phyloP scores from a whole-genome alignment of 2,797 vertebrate species.

The Peromyscus melanophrys region DNA sequence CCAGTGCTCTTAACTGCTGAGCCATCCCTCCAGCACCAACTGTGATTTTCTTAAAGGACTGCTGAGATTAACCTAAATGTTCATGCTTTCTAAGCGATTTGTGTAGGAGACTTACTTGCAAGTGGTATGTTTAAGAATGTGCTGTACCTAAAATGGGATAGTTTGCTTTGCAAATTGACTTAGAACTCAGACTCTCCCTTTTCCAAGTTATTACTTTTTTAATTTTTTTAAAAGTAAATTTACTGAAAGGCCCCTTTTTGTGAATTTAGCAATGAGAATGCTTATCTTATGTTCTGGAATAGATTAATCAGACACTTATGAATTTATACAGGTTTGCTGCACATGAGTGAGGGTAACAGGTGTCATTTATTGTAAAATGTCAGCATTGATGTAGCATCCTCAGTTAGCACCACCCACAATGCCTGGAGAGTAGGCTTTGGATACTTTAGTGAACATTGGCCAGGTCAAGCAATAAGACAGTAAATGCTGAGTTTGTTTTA shows the following conservation, averaged over 20 bases:
- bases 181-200: background rate
- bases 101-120: background rate
- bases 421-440: background rate
- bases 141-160: background rate
- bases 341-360: background rate
- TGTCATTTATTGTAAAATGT: background rate
- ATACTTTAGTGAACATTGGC: background rate
- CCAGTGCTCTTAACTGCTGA: background rate
- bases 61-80: background rate
- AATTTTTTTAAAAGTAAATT: conserved; percentile 40
- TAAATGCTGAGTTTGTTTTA: background rate
- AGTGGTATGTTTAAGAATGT: background rate
- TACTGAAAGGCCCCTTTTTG: conserved; percentile 18
- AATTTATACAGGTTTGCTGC: background rate
- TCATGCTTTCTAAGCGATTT: background rate
- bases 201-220: background rate
- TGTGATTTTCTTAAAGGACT: background rate
- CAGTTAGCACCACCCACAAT: background rate
- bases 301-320: conserved; percentile 11
- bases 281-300: conserved; percentile 34
- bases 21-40: background rate
- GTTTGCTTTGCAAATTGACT: background rate
- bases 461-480: background rate
- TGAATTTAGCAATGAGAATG: conserved; percentile 37
- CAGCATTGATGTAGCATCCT: background rate